A percentile compares a stretch with the other conserved stretches of the same genome.
These are phyloP conservation scores for Lordiphosa fenestrarum DNA, from an alignment of 2,888 invertebrate genomes.

Conservation along the genomic window DNA sequence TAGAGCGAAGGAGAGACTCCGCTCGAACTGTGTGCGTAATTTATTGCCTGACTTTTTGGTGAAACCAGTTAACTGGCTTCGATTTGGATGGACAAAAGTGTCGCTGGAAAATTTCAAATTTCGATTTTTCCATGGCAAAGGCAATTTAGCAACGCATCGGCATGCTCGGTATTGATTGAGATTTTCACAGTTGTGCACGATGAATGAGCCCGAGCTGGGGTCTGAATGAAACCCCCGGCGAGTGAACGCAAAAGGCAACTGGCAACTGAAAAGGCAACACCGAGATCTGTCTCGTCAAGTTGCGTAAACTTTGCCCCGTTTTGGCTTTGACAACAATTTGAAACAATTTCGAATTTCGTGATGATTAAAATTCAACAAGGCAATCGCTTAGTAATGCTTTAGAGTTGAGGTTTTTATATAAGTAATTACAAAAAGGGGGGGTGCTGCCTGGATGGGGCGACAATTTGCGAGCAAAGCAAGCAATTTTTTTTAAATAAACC, in stretches of 20 bases:
- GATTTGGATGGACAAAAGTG: conserved; percentile 45
- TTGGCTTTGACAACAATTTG: conserved; percentile 36
- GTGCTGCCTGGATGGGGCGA: not conserved
- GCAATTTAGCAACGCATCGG: conserved; percentile 71
- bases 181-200: conserved; percentile 56
- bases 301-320: conserved; percentile 41
- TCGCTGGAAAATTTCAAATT: conserved; percentile 50
- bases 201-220: conserved; percentile 39
- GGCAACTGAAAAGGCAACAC: conserved; percentile 27
- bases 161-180: conserved; percentile 66
- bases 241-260: conserved; percentile 20
- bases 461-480: not conserved
- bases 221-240: conserved; percentile 31
- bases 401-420: conserved; percentile 50
- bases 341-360: conserved; percentile 51
- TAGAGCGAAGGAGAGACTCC: conserved; percentile 31
- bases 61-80: conserved; percentile 23
- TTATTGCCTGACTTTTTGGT: conserved; percentile 55
- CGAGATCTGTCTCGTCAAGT: conserved; percentile 20
- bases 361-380: conserved; percentile 65
- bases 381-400: conserved; percentile 59
- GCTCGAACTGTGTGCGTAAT: conserved; percentile 58
- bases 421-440: conserved; percentile 27
- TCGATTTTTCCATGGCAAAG: conserved; percentile 36
- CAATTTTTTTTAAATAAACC: no score